phyloP scores from a whole-genome alignment of 2,888 invertebrate genomes.

The Yponomeuta evonymella region DNA sequence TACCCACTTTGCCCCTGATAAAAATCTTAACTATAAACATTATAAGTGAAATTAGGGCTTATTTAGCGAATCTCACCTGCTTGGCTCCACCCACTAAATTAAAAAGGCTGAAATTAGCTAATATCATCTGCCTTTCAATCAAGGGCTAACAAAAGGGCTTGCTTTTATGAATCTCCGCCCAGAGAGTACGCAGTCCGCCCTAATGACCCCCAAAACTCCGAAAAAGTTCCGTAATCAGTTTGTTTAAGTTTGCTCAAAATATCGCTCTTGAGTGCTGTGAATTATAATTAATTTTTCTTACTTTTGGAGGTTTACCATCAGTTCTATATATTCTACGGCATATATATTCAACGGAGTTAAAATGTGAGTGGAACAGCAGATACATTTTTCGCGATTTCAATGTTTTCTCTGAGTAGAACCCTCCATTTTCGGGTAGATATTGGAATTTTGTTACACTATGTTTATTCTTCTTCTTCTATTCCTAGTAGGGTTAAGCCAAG shows the following conservation, averaged over 20 bases:
- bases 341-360: no score
- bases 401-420: no score
- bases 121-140: constrained; percentile 31
- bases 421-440: no score
- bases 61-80: constrained; percentile 34
- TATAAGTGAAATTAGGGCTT: not conserved
- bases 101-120: constrained; percentile 39
- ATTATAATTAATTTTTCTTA: no score
- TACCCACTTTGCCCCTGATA: not conserved
- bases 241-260: not conserved
- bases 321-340: no score
- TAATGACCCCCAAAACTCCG: constrained; percentile 33
- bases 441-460: no score
- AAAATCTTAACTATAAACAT: not conserved
- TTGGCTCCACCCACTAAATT: constrained; percentile 38
- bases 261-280: no score
- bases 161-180: constrained; percentile 30
- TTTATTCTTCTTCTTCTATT: no score
- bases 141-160: constrained; percentile 8
- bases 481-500: no score
- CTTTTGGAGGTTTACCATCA: no score
- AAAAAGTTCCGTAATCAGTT: constrained; percentile 4
- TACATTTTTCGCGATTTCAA: no score
- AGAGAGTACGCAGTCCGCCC: constrained; percentile 32
- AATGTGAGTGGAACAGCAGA: no score